A percentile compares a stretch with the other conserved stretches of the same genome.
phyloP scores from a whole-genome alignment of 2,113 vertebrate species.

The Romanogobio albipinnatus region DNA sequence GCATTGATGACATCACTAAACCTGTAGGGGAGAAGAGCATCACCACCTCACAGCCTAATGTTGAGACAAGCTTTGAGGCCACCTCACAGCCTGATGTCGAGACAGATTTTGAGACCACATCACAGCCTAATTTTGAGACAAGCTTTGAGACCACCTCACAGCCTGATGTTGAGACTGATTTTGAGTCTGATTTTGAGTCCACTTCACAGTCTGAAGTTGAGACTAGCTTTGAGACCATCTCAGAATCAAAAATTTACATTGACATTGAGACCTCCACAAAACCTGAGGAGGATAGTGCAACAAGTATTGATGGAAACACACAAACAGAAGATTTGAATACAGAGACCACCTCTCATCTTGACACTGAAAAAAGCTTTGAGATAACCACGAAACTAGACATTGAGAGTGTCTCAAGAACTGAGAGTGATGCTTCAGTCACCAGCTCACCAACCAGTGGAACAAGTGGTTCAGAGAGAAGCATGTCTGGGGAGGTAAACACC shows the following conservation, averaged over 20 bases:
- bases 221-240: not conserved
- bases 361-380: not conserved
- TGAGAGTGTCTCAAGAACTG: constrained; percentile 22
- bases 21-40: not conserved
- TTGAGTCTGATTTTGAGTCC: not conserved
- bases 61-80: not conserved
- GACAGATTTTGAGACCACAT: not conserved
- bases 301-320: not conserved
- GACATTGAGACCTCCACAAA: not conserved
- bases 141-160: not conserved
- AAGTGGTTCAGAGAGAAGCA: constrained; percentile 40
- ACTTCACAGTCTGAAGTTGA: not conserved
- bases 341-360: constrained; percentile 18
- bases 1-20: not conserved
- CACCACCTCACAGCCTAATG: not conserved
- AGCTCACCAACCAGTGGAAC: constrained; percentile 40
- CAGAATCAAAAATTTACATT: not conserved
- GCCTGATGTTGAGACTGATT: not conserved
- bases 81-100: not conserved
- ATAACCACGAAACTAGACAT: not conserved
- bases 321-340: not conserved
- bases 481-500: constrained; percentile 33
- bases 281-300: not conserved
- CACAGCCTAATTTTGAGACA: not conserved
- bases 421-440: constrained; percentile 35